These are phyloP conservation scores for Heteromurus nitidus DNA, from an alignment of 2,888 invertebrate species.

Conservation along the genomic window DNA sequence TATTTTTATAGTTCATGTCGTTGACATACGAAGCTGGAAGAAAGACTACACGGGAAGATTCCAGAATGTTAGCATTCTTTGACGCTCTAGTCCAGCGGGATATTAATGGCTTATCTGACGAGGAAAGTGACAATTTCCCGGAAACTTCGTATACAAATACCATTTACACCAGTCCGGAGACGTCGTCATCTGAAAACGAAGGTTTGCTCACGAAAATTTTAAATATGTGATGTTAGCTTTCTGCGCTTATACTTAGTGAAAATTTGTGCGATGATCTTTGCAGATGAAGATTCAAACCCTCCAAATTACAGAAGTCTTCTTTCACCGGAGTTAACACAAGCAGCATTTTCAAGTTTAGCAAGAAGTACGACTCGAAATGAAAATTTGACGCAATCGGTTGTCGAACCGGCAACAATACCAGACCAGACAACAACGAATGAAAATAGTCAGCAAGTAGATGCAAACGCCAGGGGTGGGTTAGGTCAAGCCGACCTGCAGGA, in stretches of 20 bases:
- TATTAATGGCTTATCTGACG: conserved; percentile 83
- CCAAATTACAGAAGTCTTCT: conserved; percentile 45
- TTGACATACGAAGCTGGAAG: conserved; percentile 84
- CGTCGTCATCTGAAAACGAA: conserved; percentile 55
- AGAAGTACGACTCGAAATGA: not conserved
- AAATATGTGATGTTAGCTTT: not conserved
- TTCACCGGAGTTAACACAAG: not conserved
- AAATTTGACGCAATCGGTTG: not conserved
- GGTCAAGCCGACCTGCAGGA: too few species aligned
- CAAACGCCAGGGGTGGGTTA: too few species aligned
- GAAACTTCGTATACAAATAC: conserved; percentile 66
- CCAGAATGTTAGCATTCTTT: conserved; percentile 97
- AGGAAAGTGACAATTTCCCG: conserved; percentile 70
- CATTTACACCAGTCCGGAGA: conserved; percentile 50
- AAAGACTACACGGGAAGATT: conserved; percentile 91
- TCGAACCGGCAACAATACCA: not conserved
- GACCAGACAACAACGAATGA: not conserved
- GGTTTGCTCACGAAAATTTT: conserved; percentile 33
- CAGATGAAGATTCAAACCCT: conserved; percentile 60
- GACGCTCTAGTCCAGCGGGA: conserved; percentile 92
- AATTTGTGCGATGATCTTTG: too few species aligned
- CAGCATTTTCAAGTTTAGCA: not conserved
- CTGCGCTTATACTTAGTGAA: too few species aligned
- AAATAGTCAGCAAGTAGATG: not conserved
- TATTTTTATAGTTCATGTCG: conserved; percentile 81